A percentile compares a stretch with the other conserved stretches of the same genome.
phyloP scores from a whole-genome alignment of 64 coral and sea anemone genomes.

The Anthopleura sola region DNA sequence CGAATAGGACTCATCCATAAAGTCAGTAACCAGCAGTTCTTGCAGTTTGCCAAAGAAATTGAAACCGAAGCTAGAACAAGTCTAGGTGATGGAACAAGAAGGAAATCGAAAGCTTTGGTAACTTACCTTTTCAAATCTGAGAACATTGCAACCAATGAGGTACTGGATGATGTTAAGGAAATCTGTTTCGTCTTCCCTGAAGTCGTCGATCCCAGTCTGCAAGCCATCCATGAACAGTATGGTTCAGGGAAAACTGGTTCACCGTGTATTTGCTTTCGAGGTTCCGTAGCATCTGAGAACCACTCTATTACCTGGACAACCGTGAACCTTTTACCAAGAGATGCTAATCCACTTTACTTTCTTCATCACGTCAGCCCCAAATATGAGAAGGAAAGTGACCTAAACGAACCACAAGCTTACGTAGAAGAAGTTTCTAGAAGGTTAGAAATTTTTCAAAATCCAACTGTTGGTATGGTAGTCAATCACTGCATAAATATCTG shows the following conservation, averaged over 20 bases:
- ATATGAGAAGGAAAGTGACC: no score
- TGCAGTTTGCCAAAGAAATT: conserved; percentile 31
- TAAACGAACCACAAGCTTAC: no score
- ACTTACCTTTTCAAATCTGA: conserved; percentile 2
- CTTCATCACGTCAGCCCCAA: no score
- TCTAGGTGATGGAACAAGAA: not conserved
- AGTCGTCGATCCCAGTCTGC: not conserved
- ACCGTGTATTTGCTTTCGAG: conserved; percentile 16
- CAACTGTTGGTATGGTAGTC: conserved; percentile 25
- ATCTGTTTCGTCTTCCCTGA: conserved; percentile 16
- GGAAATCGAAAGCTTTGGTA: conserved; percentile 23
- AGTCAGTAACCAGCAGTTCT: not conserved
- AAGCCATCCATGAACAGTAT: not conserved
- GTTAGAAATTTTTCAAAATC: not conserved
- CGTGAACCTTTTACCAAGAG: conserved; percentile 17
- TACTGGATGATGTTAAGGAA: not conserved
- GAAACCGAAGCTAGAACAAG: conserved; percentile 13
- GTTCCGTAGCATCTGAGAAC: not conserved
- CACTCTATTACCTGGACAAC: conserved; percentile 33
- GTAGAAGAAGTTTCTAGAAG: not conserved
- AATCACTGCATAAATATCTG: conserved; percentile 26
- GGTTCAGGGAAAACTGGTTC: not conserved
- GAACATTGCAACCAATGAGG: not conserved
- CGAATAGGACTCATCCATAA: conserved; percentile 30
- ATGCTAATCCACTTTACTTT: no score